Evolutionary conservation across 2,888 invertebrate species (phyloP).

Genomic region (Deilephila porcellus): DNA sequence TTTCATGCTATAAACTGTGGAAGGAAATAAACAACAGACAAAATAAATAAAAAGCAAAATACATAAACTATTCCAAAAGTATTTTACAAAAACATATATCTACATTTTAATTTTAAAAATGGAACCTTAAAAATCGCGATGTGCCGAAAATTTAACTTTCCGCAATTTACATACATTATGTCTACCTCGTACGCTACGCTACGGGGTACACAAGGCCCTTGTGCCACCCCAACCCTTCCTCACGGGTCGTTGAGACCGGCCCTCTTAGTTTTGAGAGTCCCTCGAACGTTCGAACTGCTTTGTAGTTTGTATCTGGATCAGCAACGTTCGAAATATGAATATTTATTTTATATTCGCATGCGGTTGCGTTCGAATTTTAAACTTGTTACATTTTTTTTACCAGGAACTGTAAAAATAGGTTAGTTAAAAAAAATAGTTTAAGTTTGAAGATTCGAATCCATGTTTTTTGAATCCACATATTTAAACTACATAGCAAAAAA

Average conservation of each 20-base stretch:
- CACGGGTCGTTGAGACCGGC: constrained; percentile 10
- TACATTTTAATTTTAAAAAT: background rate
- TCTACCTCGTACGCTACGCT: background rate
- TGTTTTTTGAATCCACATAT: no score
- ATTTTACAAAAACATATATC: no score
- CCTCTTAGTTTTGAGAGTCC: constrained; percentile 7
- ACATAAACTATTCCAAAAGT: no score
- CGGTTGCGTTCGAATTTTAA: background rate
- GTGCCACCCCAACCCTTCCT: background rate
- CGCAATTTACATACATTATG: background rate
- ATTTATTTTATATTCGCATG: background rate
- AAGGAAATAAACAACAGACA: no score
- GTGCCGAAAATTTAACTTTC: background rate
- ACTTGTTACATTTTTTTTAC: background rate
- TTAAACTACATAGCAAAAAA: no score
- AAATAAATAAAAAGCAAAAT: no score
- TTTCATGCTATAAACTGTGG: no score
- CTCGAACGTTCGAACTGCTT: constrained; percentile 9
- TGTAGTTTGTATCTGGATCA: background rate
- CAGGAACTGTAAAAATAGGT: background rate
- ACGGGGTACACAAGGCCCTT: constrained; percentile 4
- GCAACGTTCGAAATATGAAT: background rate
- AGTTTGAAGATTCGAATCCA: no score
- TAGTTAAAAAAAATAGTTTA: background rate
- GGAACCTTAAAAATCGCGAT: background rate